Base-by-base conservation (phyloP, 2,797 vertebrate genomes). In the Neopelma chrysocephalum region DNA sequence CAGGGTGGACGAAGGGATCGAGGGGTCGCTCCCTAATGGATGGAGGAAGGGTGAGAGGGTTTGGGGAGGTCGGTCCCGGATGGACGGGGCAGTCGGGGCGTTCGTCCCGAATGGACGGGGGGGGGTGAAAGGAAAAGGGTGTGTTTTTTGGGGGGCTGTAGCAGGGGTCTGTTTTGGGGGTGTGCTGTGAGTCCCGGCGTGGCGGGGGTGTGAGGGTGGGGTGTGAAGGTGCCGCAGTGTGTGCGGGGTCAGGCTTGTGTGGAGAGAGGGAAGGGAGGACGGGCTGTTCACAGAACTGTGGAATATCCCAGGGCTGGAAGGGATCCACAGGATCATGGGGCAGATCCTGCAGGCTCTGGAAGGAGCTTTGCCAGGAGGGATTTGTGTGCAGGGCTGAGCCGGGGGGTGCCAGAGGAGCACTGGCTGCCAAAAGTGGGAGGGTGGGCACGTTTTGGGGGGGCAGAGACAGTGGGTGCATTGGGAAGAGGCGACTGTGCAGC, bases 211-310 rank as follows among this genome's bases (percentile, higher is more conserved):
- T 47, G 29, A 14, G 8, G 47, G 22, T 23, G 47, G 6, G 19
- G 2, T 34, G 2, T n/a, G 43, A 3, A 0, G 13, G 26, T 13
- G 48, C 50, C 53, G 51, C 2, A 9, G 32, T 5, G 16, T 2
- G 34, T 29, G 22, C 3, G 12, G n/a, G 8, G 29, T 32, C 29
- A 27, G 27, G 47, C 48, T 0, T 20, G 14, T 5, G 42, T 12
- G 50, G 5, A 5, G 17, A 22, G 8, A 6, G 42, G 26, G 16
- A 34, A 15, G 25, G 31, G 13, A 26, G 23, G 47, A 48, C 47
- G 47, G 27, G 47, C 36, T 48, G 50, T 18, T 19, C 1, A 0
- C 12, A 27, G 34, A 22, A 6, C 32, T 71, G 13, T 4, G 85
- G 68, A 15, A 65, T 65, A 20, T 51, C 76, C 45, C 0, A n/a